Evolutionary conservation across 1,140 invertebrate species (phyloP), one percentile per base, ranked within the genome.

Genomic region (Pygmarrhopalites habei): DNA sequence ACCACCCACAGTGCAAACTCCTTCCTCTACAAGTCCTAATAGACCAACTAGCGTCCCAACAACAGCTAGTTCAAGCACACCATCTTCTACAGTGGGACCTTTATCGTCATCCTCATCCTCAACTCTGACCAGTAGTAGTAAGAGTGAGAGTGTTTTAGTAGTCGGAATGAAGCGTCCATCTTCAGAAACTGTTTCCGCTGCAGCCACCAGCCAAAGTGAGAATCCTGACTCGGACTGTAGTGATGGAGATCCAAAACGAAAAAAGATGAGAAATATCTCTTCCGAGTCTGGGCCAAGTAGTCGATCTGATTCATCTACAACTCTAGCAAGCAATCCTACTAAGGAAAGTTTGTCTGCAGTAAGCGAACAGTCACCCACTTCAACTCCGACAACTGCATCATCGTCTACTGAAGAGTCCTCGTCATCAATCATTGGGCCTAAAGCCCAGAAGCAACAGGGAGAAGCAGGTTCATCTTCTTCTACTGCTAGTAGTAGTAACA

Each of bases 231-330:
- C 62, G 2, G 62, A 64, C 19, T 30, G 71, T 73, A 21, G 72
- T 70, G 0, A 83, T 85, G 78, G 77, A 1, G 80, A 82, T 41
- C 77, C 78, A 1, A 83, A 85, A 46, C 78, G 78, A 1, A 85
- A 87, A 58, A 81, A 85, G 41, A 58, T 59, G 46, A 47, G 47
- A 14, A 56, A 57, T 12, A n/a, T n/a, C n/a, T n/a, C n/a, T n/a
- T n/a, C n/a, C n/a, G n/a, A n/a, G n/a, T n/a, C n/a, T n/a, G n/a
- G n/a, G n/a, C n/a, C n/a, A n/a, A n/a, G n/a, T n/a, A n/a, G n/a
- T n/a, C n/a, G n/a, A n/a, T n/a, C n/a, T n/a, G n/a, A n/a, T n/a
- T n/a, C n/a, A n/a, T n/a, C n/a, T 5, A 35, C 15, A 35, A 35
- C 15, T 7, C 5, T 35, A 35, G 15, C 15, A 35, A 35, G 15